Conservation (phyloP, 2,797 vertebrate species). For the Tadarida brasiliensis region DNA sequence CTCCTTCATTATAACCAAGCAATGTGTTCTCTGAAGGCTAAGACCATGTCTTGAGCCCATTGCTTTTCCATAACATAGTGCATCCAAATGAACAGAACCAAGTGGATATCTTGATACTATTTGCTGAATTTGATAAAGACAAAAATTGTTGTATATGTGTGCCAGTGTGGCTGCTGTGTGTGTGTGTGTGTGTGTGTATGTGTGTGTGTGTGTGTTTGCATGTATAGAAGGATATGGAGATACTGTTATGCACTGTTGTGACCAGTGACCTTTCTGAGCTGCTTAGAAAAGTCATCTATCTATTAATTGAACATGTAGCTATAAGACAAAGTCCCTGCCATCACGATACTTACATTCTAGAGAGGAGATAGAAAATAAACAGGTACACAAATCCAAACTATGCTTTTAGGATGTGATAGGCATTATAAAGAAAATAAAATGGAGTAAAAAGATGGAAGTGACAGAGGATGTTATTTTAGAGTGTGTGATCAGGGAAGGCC, state of each 20-base stretch:
- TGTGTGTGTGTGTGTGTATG: not conserved
- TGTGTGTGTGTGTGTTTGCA: not conserved
- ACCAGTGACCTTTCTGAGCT: not conserved
- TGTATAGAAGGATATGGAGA: not conserved
- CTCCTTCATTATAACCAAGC: not conserved
- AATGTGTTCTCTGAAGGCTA: not conserved
- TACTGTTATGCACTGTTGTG: not conserved
- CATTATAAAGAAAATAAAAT: not conserved
- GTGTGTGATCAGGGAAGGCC: not conserved
- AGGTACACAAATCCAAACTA: not conserved
- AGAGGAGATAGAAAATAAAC: not conserved
- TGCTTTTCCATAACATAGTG: not conserved
- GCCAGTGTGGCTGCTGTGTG: not conserved
- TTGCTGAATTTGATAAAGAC: not conserved
- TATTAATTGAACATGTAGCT: not conserved
- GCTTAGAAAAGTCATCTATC: not conserved
- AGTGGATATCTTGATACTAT: not conserved
- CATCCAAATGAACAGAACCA: not conserved
- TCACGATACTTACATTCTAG: not conserved
- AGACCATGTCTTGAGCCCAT: not conserved
- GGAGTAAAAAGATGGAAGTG: not conserved
- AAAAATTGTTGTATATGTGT: not conserved
- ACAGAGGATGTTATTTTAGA: not conserved
- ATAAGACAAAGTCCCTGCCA: not conserved
- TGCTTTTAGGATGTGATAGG: not conserved